Conservation (phyloP, 2,888 invertebrate species). For the Caenorhabditis wallacei region DNA sequence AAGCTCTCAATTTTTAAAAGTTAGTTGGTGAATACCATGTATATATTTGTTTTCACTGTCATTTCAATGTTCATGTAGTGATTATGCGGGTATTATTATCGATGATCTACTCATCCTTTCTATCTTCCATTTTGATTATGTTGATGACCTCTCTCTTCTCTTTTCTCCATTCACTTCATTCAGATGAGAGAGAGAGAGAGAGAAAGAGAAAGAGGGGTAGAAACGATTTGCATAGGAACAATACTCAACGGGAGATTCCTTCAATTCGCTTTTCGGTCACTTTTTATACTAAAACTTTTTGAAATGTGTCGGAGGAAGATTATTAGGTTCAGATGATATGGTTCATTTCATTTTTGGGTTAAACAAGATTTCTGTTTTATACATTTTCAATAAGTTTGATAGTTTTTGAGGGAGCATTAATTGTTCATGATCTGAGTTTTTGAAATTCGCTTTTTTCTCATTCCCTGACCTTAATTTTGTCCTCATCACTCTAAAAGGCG, state of each 20-base stretch:
- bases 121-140: slow-evolving; percentile 32
- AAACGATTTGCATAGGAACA: slow-evolving; percentile 50
- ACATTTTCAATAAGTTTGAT: background rate
- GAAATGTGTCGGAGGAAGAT: slow-evolving; percentile 6
- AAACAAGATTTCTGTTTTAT: background rate
- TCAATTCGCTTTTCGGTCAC: slow-evolving; percentile 14
- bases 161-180: slow-evolving; percentile 27
- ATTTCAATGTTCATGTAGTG: slow-evolving; percentile 23
- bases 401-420: too few species aligned
- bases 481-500: slow-evolving; percentile 23
- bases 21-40: too few species aligned
- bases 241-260: slow-evolving; percentile 34
- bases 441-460: too few species aligned
- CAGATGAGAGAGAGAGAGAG: slow-evolving; percentile 7
- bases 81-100: slow-evolving; percentile 57
- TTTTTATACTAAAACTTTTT: slow-evolving; percentile 8
- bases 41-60: too few species aligned
- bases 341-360: slow-evolving; percentile 45
- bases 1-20: too few species aligned
- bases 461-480: background rate
- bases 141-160: slow-evolving; percentile 35
- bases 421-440: too few species aligned
- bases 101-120: slow-evolving; percentile 21
- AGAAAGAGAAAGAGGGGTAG: slow-evolving; percentile 2
- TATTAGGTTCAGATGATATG: slow-evolving; percentile 29